phyloP scores from a whole-genome alignment of 2,888 invertebrate genomes.

The Himalopsyche kuldschensis region DNA sequence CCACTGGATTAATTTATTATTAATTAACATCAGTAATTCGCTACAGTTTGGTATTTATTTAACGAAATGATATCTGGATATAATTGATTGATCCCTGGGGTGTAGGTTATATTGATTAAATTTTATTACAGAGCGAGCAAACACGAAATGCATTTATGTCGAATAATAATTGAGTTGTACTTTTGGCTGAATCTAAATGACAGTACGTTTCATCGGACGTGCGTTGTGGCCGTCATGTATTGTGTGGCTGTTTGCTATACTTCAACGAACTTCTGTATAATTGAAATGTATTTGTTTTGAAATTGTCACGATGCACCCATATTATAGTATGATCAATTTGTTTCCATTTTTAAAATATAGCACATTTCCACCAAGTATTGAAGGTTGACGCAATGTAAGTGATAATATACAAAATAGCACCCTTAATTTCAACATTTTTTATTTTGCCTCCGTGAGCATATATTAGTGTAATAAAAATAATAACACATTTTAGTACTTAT shows the following conservation, averaged over 20 bases:
- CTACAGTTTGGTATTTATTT: background rate
- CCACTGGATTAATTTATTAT: background rate
- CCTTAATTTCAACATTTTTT: no score
- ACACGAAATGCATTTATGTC: background rate
- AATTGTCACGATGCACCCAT: background rate
- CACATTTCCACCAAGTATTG: no score
- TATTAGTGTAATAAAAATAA: no score
- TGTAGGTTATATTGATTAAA: background rate
- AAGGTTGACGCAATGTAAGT: no score
- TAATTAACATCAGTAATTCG: background rate
- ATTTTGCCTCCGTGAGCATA: no score
- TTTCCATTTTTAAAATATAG: no score
- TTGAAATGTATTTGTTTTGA: background rate
- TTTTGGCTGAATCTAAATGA: background rate
- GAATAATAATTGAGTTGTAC: background rate
- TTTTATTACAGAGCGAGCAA: background rate
- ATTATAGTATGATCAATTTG: no score
- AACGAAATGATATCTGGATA: background rate
- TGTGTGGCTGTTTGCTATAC: background rate
- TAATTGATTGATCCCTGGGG: background rate
- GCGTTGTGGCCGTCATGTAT: background rate
- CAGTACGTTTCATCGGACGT: background rate
- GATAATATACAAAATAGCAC: no score
- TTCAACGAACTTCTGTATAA: background rate
- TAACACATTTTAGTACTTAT: no score